Evolutionary conservation across 1,140 invertebrate genomes (phyloP).

Genomic region (Pseudomyrmex gracilis): DNA sequence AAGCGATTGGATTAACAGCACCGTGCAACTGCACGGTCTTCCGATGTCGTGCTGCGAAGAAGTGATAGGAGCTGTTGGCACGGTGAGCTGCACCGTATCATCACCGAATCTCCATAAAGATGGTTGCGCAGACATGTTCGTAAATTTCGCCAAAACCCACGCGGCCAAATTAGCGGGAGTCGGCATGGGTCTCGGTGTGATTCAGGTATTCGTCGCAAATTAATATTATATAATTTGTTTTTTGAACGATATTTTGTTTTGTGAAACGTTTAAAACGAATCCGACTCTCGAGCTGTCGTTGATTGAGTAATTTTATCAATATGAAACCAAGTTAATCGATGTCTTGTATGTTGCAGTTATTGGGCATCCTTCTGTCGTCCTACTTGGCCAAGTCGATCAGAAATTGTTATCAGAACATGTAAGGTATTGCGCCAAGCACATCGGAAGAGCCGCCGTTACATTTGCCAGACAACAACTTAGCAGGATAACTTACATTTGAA

Average conservation of each 20-base stretch:
- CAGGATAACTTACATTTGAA: background rate
- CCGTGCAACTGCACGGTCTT: slow-evolving; percentile 74
- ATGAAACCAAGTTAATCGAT: slow-evolving; percentile 38
- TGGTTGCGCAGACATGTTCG: slow-evolving; percentile 88
- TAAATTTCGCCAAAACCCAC: slow-evolving; percentile 88
- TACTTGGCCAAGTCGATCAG: slow-evolving; percentile 88
- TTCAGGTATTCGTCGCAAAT: slow-evolving; percentile 87
- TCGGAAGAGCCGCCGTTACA: background rate
- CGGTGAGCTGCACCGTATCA: slow-evolving; percentile 80
- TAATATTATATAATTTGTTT: background rate
- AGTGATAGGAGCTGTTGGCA: slow-evolving; percentile 80
- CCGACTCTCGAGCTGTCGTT: too few relatives aligned
- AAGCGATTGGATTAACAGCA: slow-evolving; percentile 87
- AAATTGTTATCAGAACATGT: slow-evolving; percentile 87
- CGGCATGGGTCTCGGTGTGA: slow-evolving; percentile 90
- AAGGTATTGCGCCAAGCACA: slow-evolving; percentile 66
- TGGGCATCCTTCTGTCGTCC: slow-evolving; percentile 89
- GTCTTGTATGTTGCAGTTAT: slow-evolving; percentile 83
- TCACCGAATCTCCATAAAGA: slow-evolving; percentile 58
- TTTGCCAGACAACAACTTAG: background rate
- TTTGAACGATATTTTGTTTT: background rate
- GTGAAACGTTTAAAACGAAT: background rate
- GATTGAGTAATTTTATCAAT: slow-evolving; percentile 3
- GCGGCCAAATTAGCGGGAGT: slow-evolving; percentile 90
- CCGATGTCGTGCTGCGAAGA: slow-evolving; percentile 89